A percentile compares a stretch with the other conserved stretches of the same genome.
These are phyloP conservation scores for Ameiurus melas DNA, from an alignment of 2,113 vertebrate species.

Conservation along the genomic window DNA sequence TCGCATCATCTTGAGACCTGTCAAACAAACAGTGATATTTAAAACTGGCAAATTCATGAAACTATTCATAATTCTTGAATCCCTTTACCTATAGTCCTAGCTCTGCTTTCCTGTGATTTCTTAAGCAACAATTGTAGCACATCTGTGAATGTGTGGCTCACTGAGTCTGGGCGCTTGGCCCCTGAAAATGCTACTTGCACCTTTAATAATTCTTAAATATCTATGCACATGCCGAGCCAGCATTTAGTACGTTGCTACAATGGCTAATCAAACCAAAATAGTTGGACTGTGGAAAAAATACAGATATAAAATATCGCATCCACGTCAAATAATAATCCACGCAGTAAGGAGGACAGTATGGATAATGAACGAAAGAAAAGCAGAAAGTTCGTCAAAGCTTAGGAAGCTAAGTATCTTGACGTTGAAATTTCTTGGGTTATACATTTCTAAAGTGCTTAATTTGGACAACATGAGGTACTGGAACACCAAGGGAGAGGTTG, in stretches of 20 bases:
- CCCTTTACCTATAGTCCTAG: no score
- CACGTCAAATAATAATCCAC: neutral
- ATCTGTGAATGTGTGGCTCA: no score
- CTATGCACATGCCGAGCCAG: neutral
- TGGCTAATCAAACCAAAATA: neutral
- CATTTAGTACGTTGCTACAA: neutral
- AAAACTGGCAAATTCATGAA: no score
- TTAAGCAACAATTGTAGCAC: no score
- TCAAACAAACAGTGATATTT: no score
- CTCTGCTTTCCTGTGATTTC: no score
- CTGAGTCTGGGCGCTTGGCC: no score
- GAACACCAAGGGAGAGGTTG: neutral
- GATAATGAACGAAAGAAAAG: neutral
- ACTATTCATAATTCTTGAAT: no score
- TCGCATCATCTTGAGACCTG: no score
- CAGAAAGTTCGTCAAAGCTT: neutral
- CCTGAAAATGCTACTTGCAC: no score
- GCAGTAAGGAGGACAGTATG: neutral
- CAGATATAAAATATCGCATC: neutral
- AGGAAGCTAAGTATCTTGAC: neutral
- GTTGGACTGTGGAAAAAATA: neutral
- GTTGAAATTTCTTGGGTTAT: neutral
- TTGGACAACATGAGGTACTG: neutral
- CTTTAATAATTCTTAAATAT: neutral
- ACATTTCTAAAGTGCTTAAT: neutral